Percentiles rank a stretch among this genome's conserved stretches.
Evolutionary conservation across 2,888 invertebrate genomes (phyloP).

Genomic region (Bimastos eiseni): DNA sequence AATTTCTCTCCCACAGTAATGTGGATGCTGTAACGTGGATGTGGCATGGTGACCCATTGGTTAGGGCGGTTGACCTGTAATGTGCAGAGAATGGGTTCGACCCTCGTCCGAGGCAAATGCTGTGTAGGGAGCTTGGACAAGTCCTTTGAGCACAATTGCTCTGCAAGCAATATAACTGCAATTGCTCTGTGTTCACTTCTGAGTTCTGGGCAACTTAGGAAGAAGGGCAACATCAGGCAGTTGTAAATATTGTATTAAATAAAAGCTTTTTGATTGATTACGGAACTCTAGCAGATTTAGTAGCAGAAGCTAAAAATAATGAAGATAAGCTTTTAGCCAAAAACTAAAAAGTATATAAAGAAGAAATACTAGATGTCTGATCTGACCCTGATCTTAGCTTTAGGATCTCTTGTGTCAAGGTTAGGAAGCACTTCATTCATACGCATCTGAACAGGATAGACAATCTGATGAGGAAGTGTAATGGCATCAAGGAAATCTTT

Average conservation of each 20-base stretch:
- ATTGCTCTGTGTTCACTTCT: too few species aligned
- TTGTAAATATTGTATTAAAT: too few species aligned
- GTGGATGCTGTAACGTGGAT: not conserved
- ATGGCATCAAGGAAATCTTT: conserved; percentile 52
- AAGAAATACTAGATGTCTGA: not conserved
- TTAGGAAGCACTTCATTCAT: conserved; percentile 56
- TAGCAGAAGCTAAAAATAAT: not conserved
- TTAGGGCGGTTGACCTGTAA: too few species aligned
- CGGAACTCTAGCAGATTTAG: not conserved
- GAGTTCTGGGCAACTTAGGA: too few species aligned
- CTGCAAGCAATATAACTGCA: too few species aligned
- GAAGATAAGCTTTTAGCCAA: not conserved
- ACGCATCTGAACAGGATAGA: conserved; percentile 63
- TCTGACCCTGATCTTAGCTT: conserved; percentile 55
- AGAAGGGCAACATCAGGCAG: too few species aligned
- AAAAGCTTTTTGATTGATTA: not conserved
- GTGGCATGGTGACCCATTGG: too few species aligned
- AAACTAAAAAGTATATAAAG: not conserved
- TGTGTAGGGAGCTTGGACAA: too few species aligned
- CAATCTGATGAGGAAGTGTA: conserved; percentile 60
- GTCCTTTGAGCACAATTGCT: too few species aligned
- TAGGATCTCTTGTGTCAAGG: conserved; percentile 62
- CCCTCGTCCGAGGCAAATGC: too few species aligned
- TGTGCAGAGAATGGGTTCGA: too few species aligned
- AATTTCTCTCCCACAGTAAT: not conserved